Percentiles rank a stretch among this genome's conserved stretches.
These are phyloP conservation scores for Coreoperca whiteheadi DNA, from an alignment of 2,113 vertebrate genomes.

Conservation along the genomic window DNA sequence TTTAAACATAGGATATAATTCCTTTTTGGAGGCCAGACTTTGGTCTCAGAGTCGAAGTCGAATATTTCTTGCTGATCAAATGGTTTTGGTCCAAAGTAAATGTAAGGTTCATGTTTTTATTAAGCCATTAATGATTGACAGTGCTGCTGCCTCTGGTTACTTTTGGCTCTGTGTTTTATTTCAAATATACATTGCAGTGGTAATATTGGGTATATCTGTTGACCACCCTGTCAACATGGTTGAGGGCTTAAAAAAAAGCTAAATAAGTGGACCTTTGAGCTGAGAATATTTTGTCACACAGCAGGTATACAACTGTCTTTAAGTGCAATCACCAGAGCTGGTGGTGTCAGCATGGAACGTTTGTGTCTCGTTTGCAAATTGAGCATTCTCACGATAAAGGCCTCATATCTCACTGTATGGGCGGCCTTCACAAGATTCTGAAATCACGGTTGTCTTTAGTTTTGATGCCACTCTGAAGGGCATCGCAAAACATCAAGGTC, in stretches of 20 bases:
- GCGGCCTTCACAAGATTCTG: background rate
- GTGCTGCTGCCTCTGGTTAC: background rate
- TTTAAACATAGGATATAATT: background rate
- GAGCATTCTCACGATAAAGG: background rate
- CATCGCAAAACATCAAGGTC: slow-evolving; percentile 30
- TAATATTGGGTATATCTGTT: background rate
- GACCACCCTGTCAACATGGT: background rate
- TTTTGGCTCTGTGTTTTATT: background rate
- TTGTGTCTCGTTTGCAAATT: background rate
- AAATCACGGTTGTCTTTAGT: background rate
- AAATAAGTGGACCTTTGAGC: background rate
- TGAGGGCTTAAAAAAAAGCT: background rate
- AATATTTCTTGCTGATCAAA: background rate
- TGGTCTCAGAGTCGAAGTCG: background rate
- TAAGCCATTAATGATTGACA: background rate
- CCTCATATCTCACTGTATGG: background rate
- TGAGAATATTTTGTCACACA: background rate
- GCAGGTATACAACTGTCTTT: background rate
- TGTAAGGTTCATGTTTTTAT: background rate
- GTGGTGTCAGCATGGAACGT: background rate
- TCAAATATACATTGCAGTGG: too few relatives aligned
- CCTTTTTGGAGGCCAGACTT: background rate
- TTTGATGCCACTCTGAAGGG: background rate
- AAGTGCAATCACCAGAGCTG: slow-evolving; percentile 1
- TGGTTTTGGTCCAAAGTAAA: background rate